These are phyloP conservation scores for Actinopyga echinites DNA, from an alignment of 53 echinoderm and acorn worm species.

Conservation along the genomic window DNA sequence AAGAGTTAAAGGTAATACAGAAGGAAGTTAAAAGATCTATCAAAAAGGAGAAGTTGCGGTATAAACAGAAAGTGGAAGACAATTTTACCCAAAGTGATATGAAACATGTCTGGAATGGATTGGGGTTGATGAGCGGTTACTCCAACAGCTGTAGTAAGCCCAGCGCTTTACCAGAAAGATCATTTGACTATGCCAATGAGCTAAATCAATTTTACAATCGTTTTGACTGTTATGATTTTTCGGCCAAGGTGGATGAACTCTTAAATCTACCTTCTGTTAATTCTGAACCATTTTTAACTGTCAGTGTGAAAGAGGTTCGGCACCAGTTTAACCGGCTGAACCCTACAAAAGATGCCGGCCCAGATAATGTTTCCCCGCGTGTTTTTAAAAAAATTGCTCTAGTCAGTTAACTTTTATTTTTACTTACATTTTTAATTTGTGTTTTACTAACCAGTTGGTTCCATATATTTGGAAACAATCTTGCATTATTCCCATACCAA, in stretches of 20 bases:
- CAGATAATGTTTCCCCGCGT: neutral
- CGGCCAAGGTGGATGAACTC: neutral
- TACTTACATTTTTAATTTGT: neutral
- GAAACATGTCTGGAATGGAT: too few species aligned
- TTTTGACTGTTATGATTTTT: too few species aligned
- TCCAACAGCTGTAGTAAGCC: too few species aligned
- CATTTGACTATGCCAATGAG: too few species aligned
- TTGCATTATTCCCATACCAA: neutral
- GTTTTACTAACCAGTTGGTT: neutral
- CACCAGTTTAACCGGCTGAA: neutral
- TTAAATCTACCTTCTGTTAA: neutral
- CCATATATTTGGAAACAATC: conserved; percentile 12
- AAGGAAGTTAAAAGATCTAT: too few species aligned
- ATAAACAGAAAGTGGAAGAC: too few species aligned
- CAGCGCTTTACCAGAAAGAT: too few species aligned
- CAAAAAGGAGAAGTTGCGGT: too few species aligned
- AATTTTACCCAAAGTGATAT: too few species aligned
- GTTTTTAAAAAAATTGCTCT: neutral
- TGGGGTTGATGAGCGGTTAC: too few species aligned
- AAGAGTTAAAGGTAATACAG: too few species aligned
- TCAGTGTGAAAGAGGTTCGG: neutral
- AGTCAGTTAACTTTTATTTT: neutral
- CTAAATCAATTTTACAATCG: too few species aligned
- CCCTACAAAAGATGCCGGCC: neutral
- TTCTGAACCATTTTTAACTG: neutral